Conservation (phyloP, 2,888 invertebrate genomes). For the Anthophora plumipes region DNA sequence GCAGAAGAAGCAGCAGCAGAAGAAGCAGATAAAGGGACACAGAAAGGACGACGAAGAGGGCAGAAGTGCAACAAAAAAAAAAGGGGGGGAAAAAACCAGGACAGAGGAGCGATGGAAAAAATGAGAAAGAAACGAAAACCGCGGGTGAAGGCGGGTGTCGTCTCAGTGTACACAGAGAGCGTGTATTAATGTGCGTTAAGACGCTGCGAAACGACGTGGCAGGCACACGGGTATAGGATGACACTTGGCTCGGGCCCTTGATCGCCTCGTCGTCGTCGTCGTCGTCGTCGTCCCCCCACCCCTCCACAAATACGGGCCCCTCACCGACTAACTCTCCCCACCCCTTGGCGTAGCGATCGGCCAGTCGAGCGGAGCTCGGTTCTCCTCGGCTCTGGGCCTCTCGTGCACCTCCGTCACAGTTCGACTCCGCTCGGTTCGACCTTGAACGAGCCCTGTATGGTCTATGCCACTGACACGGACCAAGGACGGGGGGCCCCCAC, state of each 20-base stretch:
- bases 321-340: slow-evolving; percentile 18
- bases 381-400: slow-evolving; percentile 42
- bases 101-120: slow-evolving; percentile 20
- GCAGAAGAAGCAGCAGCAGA: neutral
- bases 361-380: slow-evolving; percentile 33
- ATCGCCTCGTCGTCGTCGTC: slow-evolving; percentile 51
- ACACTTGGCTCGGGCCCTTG: slow-evolving; percentile 76
- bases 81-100: neutral
- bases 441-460: slow-evolving; percentile 84
- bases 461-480: slow-evolving; percentile 85
- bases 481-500: slow-evolving; percentile 82
- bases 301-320: slow-evolving; percentile 37
- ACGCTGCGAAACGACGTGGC: slow-evolving; percentile 77
- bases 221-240: slow-evolving; percentile 83
- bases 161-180: slow-evolving; percentile 70
- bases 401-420: slow-evolving; percentile 69
- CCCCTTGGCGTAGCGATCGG: slow-evolving; percentile 19
- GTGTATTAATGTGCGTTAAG: slow-evolving; percentile 79
- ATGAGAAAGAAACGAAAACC: slow-evolving; percentile 62
- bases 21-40: neutral
- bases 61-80: slow-evolving; percentile 6
- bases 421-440: slow-evolving; percentile 80
- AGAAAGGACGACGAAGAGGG: neutral
- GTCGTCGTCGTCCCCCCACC: slow-evolving; percentile 25
- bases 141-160: slow-evolving; percentile 64